phyloP scores from a whole-genome alignment of 1,140 invertebrate genomes.

The Varroa destructor region DNA sequence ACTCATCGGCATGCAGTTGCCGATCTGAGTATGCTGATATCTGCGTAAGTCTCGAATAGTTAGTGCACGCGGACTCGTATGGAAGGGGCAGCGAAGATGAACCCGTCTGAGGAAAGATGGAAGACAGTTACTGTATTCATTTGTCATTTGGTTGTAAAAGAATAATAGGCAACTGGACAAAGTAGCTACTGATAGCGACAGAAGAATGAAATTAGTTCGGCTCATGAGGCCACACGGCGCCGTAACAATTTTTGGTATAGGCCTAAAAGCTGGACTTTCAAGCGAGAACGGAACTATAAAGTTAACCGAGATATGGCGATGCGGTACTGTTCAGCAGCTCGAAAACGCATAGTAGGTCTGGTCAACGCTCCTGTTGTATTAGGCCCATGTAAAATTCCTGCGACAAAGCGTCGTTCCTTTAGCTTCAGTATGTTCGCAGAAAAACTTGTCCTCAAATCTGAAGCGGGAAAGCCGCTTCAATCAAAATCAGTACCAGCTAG shows the following conservation, averaged over 20 bases:
- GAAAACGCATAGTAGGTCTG: constrained; percentile 19
- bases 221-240: too few species aligned
- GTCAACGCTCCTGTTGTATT: not conserved
- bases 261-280: too few species aligned
- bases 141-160: too few species aligned
- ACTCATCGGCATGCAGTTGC: constrained; percentile 11
- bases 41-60: not conserved
- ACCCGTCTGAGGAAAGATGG: not conserved
- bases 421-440: not conserved
- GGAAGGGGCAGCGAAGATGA: constrained; percentile 5
- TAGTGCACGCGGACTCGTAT: constrained; percentile 13
- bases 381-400: constrained; percentile 6
- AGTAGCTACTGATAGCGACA: too few species aligned
- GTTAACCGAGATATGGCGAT: constrained; percentile 1
- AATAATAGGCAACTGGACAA: too few species aligned
- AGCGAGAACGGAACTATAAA: not conserved
- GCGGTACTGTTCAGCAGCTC: constrained; percentile 11
- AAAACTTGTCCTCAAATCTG: constrained; percentile 15
- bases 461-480: not conserved
- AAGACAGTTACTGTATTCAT: too few species aligned
- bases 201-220: too few species aligned
- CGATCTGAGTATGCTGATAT: not conserved
- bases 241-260: too few species aligned
- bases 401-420: not conserved
- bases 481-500: too few species aligned